These are phyloP conservation scores for Zenarchopterus dispar DNA, from an alignment of 2,797 vertebrate genomes.

Conservation along the genomic window DNA sequence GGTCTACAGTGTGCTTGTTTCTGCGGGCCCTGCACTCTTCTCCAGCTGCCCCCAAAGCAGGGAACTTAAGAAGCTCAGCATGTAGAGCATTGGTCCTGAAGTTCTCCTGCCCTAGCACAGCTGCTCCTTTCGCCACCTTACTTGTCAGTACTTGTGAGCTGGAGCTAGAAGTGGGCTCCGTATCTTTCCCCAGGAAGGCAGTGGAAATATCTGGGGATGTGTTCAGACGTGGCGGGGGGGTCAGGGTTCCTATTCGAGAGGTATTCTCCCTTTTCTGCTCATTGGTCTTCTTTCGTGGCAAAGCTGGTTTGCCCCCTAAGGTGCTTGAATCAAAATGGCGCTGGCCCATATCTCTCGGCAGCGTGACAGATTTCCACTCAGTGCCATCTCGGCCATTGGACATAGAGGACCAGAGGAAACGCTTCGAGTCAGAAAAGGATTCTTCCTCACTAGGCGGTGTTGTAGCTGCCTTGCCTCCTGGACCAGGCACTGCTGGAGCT, in stretches of 20 bases:
- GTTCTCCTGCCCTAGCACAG: slow-evolving; percentile 74
- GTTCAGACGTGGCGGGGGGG: slow-evolving; percentile 90
- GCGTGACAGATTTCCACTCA: slow-evolving; percentile 92
- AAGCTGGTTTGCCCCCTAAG: slow-evolving; percentile 90
- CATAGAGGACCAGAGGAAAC: slow-evolving; percentile 91
- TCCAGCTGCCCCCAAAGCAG: slow-evolving; percentile 77
- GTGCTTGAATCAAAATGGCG: slow-evolving; percentile 91
- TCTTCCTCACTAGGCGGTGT: slow-evolving; percentile 87
- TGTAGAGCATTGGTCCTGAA: slow-evolving; percentile 85
- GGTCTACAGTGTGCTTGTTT: slow-evolving; percentile 84
- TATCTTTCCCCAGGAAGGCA: slow-evolving; percentile 84
- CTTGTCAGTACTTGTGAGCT: slow-evolving; percentile 90
- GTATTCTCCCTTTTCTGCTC: slow-evolving; percentile 85
- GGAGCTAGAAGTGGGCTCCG: slow-evolving; percentile 88
- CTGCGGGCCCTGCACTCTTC: slow-evolving; percentile 89
- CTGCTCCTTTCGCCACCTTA: slow-evolving; percentile 85
- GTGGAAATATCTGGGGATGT: slow-evolving; percentile 86
- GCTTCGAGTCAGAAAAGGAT: slow-evolving; percentile 84
- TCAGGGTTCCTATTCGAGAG: slow-evolving; percentile 85
- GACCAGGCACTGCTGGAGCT: slow-evolving; percentile 71
- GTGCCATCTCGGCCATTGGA: slow-evolving; percentile 83
- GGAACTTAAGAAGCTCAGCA: slow-evolving; percentile 82
- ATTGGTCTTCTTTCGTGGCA: slow-evolving; percentile 90
- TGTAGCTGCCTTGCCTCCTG: slow-evolving; percentile 69
- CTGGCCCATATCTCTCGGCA: slow-evolving; percentile 91